phyloP scores from a whole-genome alignment of 1,140 invertebrate genomes.

The Drosophila pallidifrons region DNA sequence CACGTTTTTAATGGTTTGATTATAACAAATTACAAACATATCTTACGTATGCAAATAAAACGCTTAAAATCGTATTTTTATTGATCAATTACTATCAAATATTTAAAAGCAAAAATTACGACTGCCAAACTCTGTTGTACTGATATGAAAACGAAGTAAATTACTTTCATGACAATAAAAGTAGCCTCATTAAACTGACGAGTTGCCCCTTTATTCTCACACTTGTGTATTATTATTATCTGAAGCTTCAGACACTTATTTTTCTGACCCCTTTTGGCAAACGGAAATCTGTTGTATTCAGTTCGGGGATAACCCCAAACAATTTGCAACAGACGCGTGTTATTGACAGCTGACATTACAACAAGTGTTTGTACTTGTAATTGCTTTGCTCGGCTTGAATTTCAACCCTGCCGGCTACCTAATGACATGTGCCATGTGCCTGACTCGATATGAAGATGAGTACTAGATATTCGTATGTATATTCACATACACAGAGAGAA shows the following conservation, averaged over 20 bases:
- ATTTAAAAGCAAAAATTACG: neutral
- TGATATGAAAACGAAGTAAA: neutral
- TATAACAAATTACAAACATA: neutral
- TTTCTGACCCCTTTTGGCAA: conserved; percentile 6
- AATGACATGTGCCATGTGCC: conserved; percentile 34
- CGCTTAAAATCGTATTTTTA: neutral
- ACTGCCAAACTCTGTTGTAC: neutral
- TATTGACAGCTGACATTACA: conserved; percentile 66
- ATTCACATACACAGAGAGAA: neutral
- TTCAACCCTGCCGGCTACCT: conserved; percentile 46
- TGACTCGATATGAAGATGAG: conserved; percentile 11
- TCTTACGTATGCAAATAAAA: neutral
- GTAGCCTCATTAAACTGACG: conserved; percentile 5
- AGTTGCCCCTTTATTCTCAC: neutral
- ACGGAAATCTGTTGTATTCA: conserved; percentile 22
- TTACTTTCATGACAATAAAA: neutral
- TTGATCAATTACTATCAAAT: neutral
- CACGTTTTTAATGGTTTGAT: neutral
- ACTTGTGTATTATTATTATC: neutral
- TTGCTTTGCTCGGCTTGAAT: conserved; percentile 50
- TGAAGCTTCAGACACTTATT: neutral
- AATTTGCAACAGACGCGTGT: conserved; percentile 49
- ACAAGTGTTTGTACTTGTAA: conserved; percentile 67
- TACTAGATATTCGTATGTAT: neutral
- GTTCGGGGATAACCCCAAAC: conserved; percentile 33